These are phyloP conservation scores for Himantopus leucocephalus DNA, from an alignment of 2,113 vertebrate species.

Conservation along the genomic window DNA sequence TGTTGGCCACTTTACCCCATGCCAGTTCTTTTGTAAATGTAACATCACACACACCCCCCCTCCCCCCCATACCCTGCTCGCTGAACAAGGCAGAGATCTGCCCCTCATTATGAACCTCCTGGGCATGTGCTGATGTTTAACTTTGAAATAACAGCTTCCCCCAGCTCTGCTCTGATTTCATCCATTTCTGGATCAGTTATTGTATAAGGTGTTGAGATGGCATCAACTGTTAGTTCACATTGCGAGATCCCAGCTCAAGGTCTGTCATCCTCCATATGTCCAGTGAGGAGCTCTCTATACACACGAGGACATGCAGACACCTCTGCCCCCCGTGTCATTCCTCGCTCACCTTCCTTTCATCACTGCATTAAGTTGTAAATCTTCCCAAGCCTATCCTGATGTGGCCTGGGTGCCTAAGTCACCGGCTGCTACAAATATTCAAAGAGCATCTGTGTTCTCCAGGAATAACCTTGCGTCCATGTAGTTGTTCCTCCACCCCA, in stretches of 20 bases:
- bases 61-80: background rate
- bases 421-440: background rate
- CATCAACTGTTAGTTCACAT: background rate
- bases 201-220: background rate
- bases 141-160: background rate
- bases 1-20: background rate
- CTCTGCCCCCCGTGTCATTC: accelerated
- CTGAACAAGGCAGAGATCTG: background rate
- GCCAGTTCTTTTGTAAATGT: background rate
- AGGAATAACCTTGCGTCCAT: background rate
- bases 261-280: background rate
- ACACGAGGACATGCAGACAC: background rate
- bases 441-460: background rate
- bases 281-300: background rate
- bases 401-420: background rate
- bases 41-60: background rate
- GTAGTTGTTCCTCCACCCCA: background rate
- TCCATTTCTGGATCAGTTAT: background rate
- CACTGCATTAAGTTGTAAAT: background rate
- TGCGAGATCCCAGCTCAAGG: background rate
- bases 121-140: background rate
- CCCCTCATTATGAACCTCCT: background rate
- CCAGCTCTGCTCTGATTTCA: background rate
- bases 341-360: background rate
- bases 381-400: background rate